Conservation (phyloP, 2,797 vertebrate genomes). For the Eulemur albifrons region DNA sequence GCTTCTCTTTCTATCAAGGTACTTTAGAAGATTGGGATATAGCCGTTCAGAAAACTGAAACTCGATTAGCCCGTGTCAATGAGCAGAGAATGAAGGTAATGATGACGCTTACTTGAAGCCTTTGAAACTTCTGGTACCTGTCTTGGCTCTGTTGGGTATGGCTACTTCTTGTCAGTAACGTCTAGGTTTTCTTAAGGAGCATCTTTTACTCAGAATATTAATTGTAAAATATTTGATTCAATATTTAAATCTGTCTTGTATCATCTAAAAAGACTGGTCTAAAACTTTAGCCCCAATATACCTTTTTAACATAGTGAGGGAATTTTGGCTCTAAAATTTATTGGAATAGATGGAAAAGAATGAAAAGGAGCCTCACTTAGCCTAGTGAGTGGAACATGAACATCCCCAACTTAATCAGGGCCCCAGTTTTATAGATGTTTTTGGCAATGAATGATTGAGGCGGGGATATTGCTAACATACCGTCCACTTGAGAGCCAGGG, state of each 20-base stretch:
- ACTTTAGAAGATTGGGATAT: slow-evolving; percentile 96
- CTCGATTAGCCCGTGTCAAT: slow-evolving; percentile 91
- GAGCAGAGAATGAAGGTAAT: slow-evolving; percentile 94
- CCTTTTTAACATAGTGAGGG: not conserved
- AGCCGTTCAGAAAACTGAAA: slow-evolving; percentile 95
- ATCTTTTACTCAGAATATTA: not conserved
- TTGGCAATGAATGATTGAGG: not conserved
- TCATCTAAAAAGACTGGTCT: not conserved
- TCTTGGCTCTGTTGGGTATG: not conserved
- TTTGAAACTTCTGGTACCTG: not conserved
- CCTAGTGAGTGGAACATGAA: not conserved
- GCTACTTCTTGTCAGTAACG: not conserved
- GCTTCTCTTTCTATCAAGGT: slow-evolving; percentile 82
- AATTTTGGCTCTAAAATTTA: not conserved
- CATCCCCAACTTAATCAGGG: not conserved
- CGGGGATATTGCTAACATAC: not conserved
- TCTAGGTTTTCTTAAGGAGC: not conserved
- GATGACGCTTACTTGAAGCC: not conserved
- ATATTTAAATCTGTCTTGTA: not conserved
- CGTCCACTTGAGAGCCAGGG: rapidly evolving
- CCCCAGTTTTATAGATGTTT: not conserved
- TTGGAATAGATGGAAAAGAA: not conserved
- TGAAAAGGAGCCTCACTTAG: not conserved
- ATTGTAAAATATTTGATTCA: not conserved
- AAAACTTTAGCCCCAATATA: not conserved